Conservation (phyloP, 2,113 vertebrate species). For the Osmerus mordax region DNA sequence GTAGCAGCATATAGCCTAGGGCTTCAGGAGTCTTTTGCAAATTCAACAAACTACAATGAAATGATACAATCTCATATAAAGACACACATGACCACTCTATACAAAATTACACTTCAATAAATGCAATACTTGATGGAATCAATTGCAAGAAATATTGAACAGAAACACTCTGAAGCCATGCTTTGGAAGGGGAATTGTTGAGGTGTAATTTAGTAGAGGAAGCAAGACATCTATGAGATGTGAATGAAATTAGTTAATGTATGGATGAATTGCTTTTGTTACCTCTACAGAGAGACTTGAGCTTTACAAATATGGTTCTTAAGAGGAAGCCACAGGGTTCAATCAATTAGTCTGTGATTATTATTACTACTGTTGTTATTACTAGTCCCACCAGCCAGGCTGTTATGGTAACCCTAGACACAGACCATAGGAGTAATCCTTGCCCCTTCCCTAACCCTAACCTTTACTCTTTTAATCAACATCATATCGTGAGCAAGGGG, state of each 20-base stretch:
- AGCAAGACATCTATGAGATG: no score
- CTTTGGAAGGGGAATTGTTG: no score
- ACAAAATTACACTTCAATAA: conserved; percentile 37
- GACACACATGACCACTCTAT: conserved; percentile 24
- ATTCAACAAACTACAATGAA: conserved; percentile 62
- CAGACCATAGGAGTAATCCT: conserved; percentile 68
- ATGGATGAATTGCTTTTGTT: conserved; percentile 24
- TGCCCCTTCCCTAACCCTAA: conserved; percentile 74
- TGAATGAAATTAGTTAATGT: neutral
- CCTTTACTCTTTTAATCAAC: conserved; percentile 81
- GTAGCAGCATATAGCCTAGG: conserved; percentile 65
- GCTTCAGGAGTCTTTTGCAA: conserved; percentile 61
- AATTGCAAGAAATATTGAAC: conserved; percentile 1
- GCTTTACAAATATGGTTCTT: conserved; percentile 71
- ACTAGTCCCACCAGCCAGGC: conserved; percentile 71
- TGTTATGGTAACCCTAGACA: conserved; percentile 77
- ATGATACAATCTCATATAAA: conserved; percentile 59
- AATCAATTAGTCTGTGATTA: conserved; percentile 80
- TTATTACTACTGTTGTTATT: conserved; percentile 79
- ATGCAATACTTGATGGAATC: conserved; percentile 15
- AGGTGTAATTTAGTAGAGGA: no score
- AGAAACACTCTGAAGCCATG: neutral
- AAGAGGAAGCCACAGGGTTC: conserved; percentile 72
- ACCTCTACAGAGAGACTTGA: conserved; percentile 43
- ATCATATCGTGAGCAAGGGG: conserved; percentile 71